These are phyloP conservation scores for Himalopsyche anomala DNA, from an alignment of 2,888 invertebrate genomes.

Conservation along the genomic window DNA sequence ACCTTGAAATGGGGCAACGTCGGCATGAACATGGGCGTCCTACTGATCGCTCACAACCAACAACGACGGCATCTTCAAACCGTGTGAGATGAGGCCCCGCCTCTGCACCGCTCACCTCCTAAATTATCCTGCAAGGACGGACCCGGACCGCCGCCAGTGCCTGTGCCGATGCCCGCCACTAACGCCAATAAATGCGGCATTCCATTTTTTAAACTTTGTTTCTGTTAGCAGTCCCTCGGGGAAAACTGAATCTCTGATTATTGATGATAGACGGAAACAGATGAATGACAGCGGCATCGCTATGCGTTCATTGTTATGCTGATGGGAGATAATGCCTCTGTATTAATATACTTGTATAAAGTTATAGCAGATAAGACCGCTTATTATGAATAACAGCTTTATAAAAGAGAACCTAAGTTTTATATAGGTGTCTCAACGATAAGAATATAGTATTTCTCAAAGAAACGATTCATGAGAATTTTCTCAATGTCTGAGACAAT, in stretches of 20 bases:
- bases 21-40: conserved; percentile 83
- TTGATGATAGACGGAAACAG: not conserved
- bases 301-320: not conserved
- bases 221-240: conserved; percentile 51
- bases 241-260: not conserved
- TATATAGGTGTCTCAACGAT: not conserved
- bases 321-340: conserved; percentile 10
- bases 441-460: not conserved
- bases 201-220: conserved; percentile 62
- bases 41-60: conserved; percentile 78
- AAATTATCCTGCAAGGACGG: not conserved
- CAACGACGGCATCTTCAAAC: conserved; percentile 69
- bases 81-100: conserved; percentile 66
- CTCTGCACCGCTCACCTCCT: conserved; percentile 67
- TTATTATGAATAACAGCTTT: conserved; percentile 36
- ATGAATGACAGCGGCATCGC: not conserved
- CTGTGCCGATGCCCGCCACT: not conserved
- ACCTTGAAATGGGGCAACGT: conserved; percentile 84
- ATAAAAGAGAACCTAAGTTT: not conserved
- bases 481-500: conserved; percentile 7
- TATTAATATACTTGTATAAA: conserved; percentile 28
- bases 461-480: not conserved
- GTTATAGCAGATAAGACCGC: conserved; percentile 5
- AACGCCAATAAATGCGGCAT: conserved; percentile 50
- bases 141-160: not conserved